phyloP scores from a whole-genome alignment of 1,140 invertebrate species.

The Trichogramma pretiosum region DNA sequence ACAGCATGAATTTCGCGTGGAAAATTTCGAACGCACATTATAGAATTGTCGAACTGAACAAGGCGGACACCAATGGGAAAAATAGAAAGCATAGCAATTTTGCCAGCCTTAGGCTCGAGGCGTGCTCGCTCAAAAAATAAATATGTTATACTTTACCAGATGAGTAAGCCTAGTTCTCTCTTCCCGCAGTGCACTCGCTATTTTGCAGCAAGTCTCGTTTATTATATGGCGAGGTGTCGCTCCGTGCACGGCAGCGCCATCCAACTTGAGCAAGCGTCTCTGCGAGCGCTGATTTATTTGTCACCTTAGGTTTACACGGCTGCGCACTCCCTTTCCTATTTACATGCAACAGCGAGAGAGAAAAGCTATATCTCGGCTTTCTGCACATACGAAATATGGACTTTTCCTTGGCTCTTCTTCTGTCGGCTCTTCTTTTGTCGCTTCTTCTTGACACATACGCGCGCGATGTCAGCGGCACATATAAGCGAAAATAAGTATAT shows the following conservation, averaged over 20 bases:
- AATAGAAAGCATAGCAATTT: conserved; percentile 15
- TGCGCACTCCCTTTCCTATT: conserved; percentile 19
- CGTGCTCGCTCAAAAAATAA: no score
- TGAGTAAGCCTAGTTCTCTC: conserved; percentile 15
- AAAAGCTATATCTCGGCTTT: background rate
- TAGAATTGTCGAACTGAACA: no score
- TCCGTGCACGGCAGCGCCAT: no score
- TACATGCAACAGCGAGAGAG: conserved; percentile 10
- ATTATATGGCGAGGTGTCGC: no score
- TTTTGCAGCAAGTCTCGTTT: no score
- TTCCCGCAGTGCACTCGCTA: conserved; percentile 9
- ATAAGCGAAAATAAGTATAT: no score
- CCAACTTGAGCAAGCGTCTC: conserved; percentile 1
- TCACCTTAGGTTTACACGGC: no score
- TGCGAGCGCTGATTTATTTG: conserved; percentile 20
- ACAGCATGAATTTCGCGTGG: background rate
- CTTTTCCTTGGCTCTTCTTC: conserved; percentile 22
- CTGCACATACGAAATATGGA: conserved; percentile 24
- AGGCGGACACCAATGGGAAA: no score
- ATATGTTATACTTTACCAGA: conserved; percentile 14
- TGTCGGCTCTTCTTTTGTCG: background rate
- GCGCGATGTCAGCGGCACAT: no score
- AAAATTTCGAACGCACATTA: no score
- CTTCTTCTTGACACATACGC: background rate
- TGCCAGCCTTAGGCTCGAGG: conserved; percentile 11